Evolutionary conservation across 2,888 invertebrate species (phyloP).

Genomic region (Trichogramma evanescens): DNA sequence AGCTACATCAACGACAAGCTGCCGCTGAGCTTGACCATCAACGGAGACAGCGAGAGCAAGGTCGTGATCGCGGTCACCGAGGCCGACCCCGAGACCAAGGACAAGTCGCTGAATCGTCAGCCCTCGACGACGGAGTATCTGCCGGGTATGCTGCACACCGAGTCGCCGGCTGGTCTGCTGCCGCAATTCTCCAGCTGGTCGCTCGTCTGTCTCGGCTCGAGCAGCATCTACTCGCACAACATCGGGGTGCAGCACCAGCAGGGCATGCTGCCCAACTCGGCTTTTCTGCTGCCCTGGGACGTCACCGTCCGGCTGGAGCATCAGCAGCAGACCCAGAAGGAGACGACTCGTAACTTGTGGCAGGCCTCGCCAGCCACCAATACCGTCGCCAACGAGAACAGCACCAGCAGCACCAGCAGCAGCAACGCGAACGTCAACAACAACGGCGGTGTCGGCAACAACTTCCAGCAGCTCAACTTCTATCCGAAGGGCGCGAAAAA

Average conservation of each 20-base stretch:
- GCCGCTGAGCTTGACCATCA: slow-evolving; percentile 23
- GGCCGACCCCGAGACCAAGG: slow-evolving; percentile 46
- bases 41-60: slow-evolving; percentile 42
- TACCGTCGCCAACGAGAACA: slow-evolving; percentile 39
- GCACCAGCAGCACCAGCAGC: slow-evolving; percentile 46
- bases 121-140: slow-evolving; percentile 85
- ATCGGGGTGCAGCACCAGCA: slow-evolving; percentile 83
- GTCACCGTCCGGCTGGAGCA: slow-evolving; percentile 56
- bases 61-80: slow-evolving; percentile 48
- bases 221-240: slow-evolving; percentile 83
- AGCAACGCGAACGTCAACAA: slow-evolving; percentile 36
- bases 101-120: slow-evolving; percentile 58
- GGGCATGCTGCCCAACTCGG: slow-evolving; percentile 82
- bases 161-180: slow-evolving; percentile 66
- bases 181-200: slow-evolving; percentile 90
- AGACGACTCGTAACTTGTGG: background rate
- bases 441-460: slow-evolving; percentile 34
- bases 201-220: slow-evolving; percentile 80
- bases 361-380: too few species aligned
- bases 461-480: too few species aligned
- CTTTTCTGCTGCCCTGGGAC: slow-evolving; percentile 92
- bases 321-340: background rate
- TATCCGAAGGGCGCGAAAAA: too few species aligned
- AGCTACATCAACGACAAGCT: slow-evolving; percentile 39
- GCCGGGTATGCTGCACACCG: slow-evolving; percentile 81